Evolutionary conservation across 2,113 vertebrate species (phyloP), one percentile per base, ranked within the genome.

Genomic region (Picathartes gymnocephalus): DNA sequence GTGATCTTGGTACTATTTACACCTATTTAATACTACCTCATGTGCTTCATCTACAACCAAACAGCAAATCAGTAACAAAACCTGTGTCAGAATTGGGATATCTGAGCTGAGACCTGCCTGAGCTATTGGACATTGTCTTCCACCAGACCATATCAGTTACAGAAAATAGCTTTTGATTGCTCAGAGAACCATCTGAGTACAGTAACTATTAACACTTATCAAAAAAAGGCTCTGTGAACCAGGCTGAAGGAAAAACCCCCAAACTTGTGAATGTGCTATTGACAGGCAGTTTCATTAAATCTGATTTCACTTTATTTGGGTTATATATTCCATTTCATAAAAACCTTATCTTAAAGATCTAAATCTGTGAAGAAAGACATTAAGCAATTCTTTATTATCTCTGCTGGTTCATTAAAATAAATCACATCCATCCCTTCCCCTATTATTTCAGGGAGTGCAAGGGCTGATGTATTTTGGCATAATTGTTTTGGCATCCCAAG

Each of bases 261-360:
- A 70, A 83, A 91, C 45, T 81, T 87, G 60, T 61, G 61, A 69
- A 66, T 70, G 17, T 89, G 58, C 40, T 91, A 72, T 86, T 93
- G 90, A 68, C 5, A 5, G 51, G 68, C 44, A 88, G 92, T 95
- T 96, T 94, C 53, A 70, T 84, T 85, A 95, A 57, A 71, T 69
- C 80, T 89, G 53, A n/a, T 86, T 95, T 90, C 73, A 93, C 58
- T 96, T 92, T 94, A 88, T 94, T 91, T 88, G 54, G 80, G 57
- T 93, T 90, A 88, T 86, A 92, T 90, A 94, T 81, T 92, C 51
- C 27, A 61, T 94, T 95, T 91, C 56, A 88, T 96, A 74, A 96
- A 95, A 96, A 74, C 28, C 65, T 93, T 92, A 72, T 96, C 96
- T 48, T 97, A 96, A 97, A 97, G 95, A 97, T 72, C 91, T 97